Evolutionary conservation across 2,113 vertebrate genomes (phyloP).

Genomic region (Gallinago undulata): DNA sequence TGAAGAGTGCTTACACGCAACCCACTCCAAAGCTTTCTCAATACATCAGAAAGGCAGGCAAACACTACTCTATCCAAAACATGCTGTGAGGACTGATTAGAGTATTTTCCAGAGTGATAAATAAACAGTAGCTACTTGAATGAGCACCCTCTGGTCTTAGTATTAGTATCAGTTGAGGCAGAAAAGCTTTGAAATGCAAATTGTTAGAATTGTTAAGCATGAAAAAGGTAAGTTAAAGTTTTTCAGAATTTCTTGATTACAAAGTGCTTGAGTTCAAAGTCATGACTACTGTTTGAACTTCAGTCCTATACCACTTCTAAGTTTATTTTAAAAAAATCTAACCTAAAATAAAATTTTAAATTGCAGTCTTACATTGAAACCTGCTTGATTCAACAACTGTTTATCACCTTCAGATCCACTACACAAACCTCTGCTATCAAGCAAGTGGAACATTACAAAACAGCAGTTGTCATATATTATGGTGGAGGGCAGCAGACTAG

Average conservation of each 20-base stretch:
- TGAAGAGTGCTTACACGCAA: neutral
- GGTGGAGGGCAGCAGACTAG: neutral
- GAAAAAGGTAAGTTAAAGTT: neutral
- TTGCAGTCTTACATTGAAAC: neutral
- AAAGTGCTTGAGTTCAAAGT: neutral
- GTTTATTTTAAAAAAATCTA: neutral
- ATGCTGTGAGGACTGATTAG: neutral
- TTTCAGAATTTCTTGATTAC: neutral
- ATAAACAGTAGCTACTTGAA: neutral
- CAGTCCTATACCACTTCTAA: neutral
- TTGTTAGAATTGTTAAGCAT: neutral
- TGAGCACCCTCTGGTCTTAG: neutral
- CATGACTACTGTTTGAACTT: neutral
- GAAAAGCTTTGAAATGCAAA: neutral
- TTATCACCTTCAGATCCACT: neutral
- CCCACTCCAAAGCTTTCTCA: neutral
- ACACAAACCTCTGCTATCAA: neutral
- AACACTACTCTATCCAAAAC: neutral
- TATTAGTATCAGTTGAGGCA: neutral
- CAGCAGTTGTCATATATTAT: neutral
- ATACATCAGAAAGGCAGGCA: neutral
- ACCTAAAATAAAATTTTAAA: neutral
- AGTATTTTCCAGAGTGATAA: neutral
- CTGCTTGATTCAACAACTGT: neutral
- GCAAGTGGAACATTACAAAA: neutral